Conservation (phyloP, 2,797 vertebrate genomes). For the Coendou prehensilis region DNA sequence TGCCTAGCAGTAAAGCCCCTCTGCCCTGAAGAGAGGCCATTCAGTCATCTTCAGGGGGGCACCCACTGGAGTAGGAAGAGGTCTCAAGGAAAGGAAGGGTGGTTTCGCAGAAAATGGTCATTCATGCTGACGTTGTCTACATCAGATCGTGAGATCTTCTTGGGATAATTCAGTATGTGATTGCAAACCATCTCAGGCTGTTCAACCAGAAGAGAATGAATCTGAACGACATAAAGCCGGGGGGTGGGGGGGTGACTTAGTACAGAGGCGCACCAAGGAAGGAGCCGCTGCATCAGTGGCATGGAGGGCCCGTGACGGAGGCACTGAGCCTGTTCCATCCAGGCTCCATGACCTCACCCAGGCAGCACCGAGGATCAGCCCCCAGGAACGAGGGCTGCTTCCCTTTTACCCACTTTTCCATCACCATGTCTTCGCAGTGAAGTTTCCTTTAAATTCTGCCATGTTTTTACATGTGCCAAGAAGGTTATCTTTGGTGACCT, state of each 20-base stretch:
- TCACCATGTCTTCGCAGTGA: background rate
- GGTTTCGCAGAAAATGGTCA: background rate
- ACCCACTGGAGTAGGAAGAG: background rate
- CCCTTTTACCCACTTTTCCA: constrained; percentile 34
- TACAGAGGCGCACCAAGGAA: background rate
- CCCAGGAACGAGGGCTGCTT: background rate
- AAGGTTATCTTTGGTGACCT: background rate
- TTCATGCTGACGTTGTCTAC: background rate
- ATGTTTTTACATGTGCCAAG: background rate
- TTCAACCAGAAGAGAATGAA: constrained; percentile 47
- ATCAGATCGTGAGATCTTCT: background rate
- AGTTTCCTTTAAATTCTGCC: background rate
- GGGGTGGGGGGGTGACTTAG: background rate
- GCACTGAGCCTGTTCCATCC: accelerated
- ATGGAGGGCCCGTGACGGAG: accelerated
- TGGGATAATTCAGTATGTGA: background rate
- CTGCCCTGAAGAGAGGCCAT: background rate
- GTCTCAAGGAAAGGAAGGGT: background rate
- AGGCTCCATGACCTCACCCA: accelerated
- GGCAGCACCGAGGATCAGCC: accelerated
- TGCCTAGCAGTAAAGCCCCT: background rate
- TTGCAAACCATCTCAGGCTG: constrained; percentile 56
- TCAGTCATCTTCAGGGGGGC: too few species aligned
- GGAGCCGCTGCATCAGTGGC: background rate
- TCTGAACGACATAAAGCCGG: constrained; percentile 63